phyloP scores from a whole-genome alignment of 2,888 invertebrate species.

The Melanophora roralis region DNA sequence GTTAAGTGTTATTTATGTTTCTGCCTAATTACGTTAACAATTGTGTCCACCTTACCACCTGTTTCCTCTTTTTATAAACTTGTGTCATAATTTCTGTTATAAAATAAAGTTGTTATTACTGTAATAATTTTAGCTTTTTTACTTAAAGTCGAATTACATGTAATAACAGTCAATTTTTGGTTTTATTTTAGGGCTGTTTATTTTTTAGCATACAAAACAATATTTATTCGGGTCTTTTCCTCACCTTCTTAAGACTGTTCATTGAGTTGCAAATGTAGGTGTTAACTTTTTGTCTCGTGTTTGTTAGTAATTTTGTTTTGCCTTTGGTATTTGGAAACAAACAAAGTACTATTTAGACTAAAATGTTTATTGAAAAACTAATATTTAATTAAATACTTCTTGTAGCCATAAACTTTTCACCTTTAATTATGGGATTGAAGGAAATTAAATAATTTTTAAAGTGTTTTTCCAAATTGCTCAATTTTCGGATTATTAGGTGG shows the following conservation, averaged over 20 bases:
- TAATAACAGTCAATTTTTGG: conserved; percentile 35
- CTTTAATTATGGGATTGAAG: conserved; percentile 46
- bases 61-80: conserved; percentile 31
- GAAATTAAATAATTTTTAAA: conserved; percentile 35
- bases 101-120: neutral
- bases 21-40: conserved; percentile 47
- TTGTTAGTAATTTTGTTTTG: conserved; percentile 30
- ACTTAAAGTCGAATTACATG: conserved; percentile 36
- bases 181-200: conserved; percentile 9
- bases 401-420: conserved; percentile 29
- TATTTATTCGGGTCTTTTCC: neutral
- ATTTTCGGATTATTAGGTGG: neutral
- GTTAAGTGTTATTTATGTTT: conserved; percentile 44
- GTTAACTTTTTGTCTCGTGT: conserved; percentile 52
- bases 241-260: neutral
- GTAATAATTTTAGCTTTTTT: neutral
- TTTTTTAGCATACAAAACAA: neutral
- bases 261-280: conserved; percentile 27
- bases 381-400: conserved; percentile 34
- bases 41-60: conserved; percentile 45
- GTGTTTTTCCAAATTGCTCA: conserved; percentile 14
- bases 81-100: conserved; percentile 8
- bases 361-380: conserved; percentile 51
- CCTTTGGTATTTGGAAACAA: neutral
- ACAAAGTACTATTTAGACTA: neutral